Conservation (phyloP, 2,888 invertebrate species). For the Cyclophora albipunctata region DNA sequence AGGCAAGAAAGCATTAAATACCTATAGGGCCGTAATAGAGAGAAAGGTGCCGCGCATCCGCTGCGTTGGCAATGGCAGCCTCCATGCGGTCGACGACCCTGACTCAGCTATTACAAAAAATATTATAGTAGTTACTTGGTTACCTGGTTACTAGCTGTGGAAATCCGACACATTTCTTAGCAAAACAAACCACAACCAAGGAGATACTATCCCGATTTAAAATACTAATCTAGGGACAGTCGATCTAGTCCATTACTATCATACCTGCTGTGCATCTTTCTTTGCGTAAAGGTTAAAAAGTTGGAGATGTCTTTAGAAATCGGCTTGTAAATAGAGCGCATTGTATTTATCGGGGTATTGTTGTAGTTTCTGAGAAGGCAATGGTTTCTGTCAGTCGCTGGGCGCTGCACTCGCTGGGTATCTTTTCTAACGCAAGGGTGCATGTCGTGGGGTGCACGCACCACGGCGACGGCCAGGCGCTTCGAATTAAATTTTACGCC, state of each 20-base stretch:
- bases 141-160: conserved; percentile 24
- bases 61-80: conserved; percentile 58
- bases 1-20: conserved; percentile 35
- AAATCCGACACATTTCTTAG: conserved; percentile 10
- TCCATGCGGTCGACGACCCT: conserved; percentile 67
- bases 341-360: conserved; percentile 17
- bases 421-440: conserved; percentile 23
- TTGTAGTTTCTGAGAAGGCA: conserved; percentile 20
- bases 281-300: conserved; percentile 19
- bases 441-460: conserved; percentile 25
- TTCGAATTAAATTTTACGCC: conserved; percentile 70
- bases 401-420: conserved; percentile 10
- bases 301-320: conserved; percentile 16
- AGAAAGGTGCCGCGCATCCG: conserved; percentile 63
- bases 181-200: conserved; percentile 10
- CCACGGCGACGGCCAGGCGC: conserved; percentile 31
- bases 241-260: conserved; percentile 1
- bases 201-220: conserved; percentile 5
- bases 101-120: conserved; percentile 64
- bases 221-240: conserved; percentile 10
- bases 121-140: conserved; percentile 40
- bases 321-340: conserved; percentile 13
- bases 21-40: conserved; percentile 53
- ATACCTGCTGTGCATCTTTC: conserved; percentile 5
- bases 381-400: conserved; percentile 12